Conservation (phyloP, 2,888 invertebrate species). For the Emmelina monodactyla region DNA sequence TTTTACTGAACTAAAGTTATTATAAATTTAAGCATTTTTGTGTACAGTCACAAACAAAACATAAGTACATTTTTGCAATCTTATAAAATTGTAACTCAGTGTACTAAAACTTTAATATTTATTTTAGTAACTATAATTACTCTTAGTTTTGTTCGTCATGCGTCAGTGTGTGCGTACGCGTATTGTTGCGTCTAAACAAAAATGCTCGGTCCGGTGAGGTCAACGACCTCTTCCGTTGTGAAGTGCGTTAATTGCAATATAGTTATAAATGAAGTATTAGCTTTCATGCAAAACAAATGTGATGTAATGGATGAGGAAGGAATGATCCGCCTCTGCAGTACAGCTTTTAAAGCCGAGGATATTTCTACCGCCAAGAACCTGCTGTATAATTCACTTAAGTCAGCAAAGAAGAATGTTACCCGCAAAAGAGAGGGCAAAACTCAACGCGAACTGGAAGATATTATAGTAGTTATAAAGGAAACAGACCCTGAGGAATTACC, state of each 20-base stretch:
- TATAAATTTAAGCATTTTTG: too few relatives aligned
- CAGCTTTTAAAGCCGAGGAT: background rate
- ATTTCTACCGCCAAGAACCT: background rate
- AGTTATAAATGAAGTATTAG: constrained; percentile 7
- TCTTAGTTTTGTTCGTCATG: too few relatives aligned
- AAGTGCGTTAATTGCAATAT: constrained; percentile 8
- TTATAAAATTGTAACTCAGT: too few relatives aligned
- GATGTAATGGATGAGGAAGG: constrained; percentile 7
- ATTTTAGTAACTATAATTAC: too few relatives aligned
- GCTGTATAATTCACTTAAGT: background rate
- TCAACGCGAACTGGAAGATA: background rate
- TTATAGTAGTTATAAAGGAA: constrained; percentile 2
- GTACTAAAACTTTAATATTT: too few relatives aligned
- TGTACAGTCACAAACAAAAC: too few relatives aligned
- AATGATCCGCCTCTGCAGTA: background rate
- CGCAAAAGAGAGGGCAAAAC: constrained; percentile 1
- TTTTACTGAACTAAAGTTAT: too few relatives aligned
- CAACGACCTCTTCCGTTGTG: constrained; percentile 1
- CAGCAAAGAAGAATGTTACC: background rate
- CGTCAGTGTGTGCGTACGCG: too few relatives aligned
- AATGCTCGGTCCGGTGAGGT: too few relatives aligned
- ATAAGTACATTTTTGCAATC: too few relatives aligned
- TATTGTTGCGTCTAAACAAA: too few relatives aligned
- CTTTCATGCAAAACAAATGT: constrained; percentile 7
- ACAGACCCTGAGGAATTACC: constrained; percentile 8